Percentiles rank a stretch among this genome's conserved stretches.
These are phyloP conservation scores for Agrilus planipennis DNA, from an alignment of 1,140 invertebrate species.

Conservation along the genomic window DNA sequence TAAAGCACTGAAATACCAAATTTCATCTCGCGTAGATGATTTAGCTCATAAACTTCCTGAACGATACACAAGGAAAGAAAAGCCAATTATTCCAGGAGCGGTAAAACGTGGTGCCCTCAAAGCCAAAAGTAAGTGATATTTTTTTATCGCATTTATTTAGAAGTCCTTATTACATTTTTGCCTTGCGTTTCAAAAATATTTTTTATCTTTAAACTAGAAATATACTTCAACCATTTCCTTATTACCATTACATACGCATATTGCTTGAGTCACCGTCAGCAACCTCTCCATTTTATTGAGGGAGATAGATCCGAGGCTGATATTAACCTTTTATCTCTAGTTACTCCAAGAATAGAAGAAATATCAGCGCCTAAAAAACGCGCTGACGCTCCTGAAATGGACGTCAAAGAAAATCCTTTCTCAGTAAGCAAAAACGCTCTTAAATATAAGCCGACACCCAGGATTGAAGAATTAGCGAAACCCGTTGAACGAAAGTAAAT, in stretches of 20 bases:
- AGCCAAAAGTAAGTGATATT: conserved; percentile 17
- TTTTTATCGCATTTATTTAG: neutral
- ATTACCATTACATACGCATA: neutral
- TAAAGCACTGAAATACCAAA: conserved; percentile 19
- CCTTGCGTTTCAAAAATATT: neutral
- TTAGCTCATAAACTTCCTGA: conserved; percentile 15
- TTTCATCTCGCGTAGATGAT: conserved; percentile 17
- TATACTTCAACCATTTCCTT: no score
- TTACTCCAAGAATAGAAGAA: conserved; percentile 18
- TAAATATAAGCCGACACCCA: conserved; percentile 36
- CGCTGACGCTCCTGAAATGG: conserved; percentile 18
- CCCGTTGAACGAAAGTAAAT: conserved; percentile 26
- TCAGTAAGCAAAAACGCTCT: conserved; percentile 30
- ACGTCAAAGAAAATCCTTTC: conserved; percentile 27
- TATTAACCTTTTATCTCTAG: conserved; percentile 17
- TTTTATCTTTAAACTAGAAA: no score
- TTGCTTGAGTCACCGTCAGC: no score
- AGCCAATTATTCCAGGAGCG: conserved; percentile 14
- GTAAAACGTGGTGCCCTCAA: conserved; percentile 20
- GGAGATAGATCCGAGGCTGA: no score
- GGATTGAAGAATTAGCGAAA: conserved; percentile 37
- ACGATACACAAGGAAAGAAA: conserved; percentile 9
- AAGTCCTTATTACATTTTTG: conserved; percentile 1
- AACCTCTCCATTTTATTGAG: conserved; percentile 1
- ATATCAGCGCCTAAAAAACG: conserved; percentile 22